A percentile compares a stretch with the other conserved stretches of the same genome.
These are phyloP conservation scores for Odobenus rosmarus DNA, from an alignment of 2,113 vertebrate genomes.

Conservation along the genomic window DNA sequence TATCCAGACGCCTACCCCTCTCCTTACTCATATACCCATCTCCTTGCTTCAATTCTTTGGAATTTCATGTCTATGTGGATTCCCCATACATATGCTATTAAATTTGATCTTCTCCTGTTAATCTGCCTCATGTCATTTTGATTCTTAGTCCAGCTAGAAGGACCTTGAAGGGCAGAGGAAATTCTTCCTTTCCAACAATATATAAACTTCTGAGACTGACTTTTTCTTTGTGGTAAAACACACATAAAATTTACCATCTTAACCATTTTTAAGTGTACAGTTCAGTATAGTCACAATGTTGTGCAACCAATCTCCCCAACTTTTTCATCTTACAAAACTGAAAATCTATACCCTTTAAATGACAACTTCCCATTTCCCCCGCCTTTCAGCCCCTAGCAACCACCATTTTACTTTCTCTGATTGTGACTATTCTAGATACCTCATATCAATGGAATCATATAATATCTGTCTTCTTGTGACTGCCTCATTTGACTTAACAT, in stretches of 20 bases:
- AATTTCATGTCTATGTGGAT: not conserved
- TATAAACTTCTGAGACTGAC: not conserved
- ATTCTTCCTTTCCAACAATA: not conserved
- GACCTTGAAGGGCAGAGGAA: not conserved
- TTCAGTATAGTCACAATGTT: not conserved
- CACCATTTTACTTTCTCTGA: not conserved
- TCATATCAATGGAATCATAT: not conserved
- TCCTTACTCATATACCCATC: not conserved
- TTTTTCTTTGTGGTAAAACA: constrained; percentile 18
- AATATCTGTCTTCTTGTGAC: not conserved
- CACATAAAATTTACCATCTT: not conserved
- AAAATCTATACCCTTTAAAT: not conserved
- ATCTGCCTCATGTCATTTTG: not conserved
- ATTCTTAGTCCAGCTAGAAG: not conserved
- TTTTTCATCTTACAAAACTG: constrained; percentile 31
- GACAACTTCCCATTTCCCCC: not conserved
- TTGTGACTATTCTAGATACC: not conserved
- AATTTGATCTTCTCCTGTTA: not conserved
- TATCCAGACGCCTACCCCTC: not conserved
- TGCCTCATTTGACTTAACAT: not conserved
- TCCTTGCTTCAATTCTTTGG: not conserved
- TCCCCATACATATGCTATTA: not conserved
- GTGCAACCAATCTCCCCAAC: not conserved
- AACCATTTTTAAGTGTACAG: not conserved
- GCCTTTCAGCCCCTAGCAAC: not conserved